Base-by-base conservation (phyloP, 2,888 invertebrate genomes). In the Chaetoderma sp. region DNA sequence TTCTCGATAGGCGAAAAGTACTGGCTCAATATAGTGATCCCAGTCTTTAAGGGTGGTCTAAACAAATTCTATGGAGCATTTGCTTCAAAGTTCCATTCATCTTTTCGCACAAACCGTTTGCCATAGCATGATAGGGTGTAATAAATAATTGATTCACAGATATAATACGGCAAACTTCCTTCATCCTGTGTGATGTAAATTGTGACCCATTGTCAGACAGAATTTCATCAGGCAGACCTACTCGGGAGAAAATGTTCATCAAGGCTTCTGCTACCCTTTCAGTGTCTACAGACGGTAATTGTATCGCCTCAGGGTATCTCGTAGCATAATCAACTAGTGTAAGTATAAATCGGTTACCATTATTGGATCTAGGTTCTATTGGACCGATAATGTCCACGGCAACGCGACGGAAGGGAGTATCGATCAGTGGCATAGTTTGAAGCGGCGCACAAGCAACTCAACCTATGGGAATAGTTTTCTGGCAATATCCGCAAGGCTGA, bases 371-470 rank as follows among this genome's bases (percentile, higher is more conserved):
- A 21, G 68, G 68, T 5, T 58, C 25, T 25, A 76, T 63, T 21
- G 74, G 74, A 28, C 75, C 73, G 28, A 73, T 36, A 4, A 76
- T 36, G 59, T 76, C 75, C 8, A 76, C 65, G 21, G 65, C 68
- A 1, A 70, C 67, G 4, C 74, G 16, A 42, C 50, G 47, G 44
- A 73, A 72, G 2, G 70, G 68, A 25, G 47, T 33, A 28, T 70
- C 71, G 21, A 75, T 68, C 4, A 70, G 16, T 18, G 74, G 67
- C 45, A 65, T 65, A 10, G 50, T 55, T 21, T 44, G 44, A 13
- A 67, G 39, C 10, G 67, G 71, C 6, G 60, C 71, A 55, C 60
- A 67, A 10, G 32, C 36, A 3, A 62, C 58, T 36, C 33, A 60
- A 28, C 70, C 71, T 49, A 70, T 73, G 2, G 50, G 60, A 3